phyloP scores from a whole-genome alignment of 2,888 invertebrate genomes.

The Eupelmus urozonus region DNA sequence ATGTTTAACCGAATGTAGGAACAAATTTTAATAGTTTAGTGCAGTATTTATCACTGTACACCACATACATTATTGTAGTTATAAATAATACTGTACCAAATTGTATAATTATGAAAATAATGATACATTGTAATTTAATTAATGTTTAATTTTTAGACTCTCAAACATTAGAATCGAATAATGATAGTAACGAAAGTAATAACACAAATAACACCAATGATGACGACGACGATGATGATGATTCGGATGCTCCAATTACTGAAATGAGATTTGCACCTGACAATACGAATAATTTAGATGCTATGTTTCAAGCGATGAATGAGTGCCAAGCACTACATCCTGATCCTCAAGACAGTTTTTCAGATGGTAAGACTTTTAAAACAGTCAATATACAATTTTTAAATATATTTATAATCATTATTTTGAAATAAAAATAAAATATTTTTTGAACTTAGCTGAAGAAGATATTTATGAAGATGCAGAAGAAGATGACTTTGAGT shows the following conservation, averaged over 20 bases:
- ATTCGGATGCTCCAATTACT: conserved; percentile 81
- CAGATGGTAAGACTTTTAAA: conserved; percentile 73
- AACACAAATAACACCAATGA: conserved; percentile 56
- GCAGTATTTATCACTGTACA: conserved; percentile 11
- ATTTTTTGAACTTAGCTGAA: too few species aligned
- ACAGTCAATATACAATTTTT: not conserved
- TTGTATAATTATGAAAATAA: not conserved
- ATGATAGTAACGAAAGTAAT: conserved; percentile 47
- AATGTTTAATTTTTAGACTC: conserved; percentile 35
- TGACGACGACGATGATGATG: conserved; percentile 78
- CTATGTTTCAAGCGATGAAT: conserved; percentile 86
- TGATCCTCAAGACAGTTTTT: conserved; percentile 83
- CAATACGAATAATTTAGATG: conserved; percentile 81
- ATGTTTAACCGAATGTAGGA: conserved; percentile 50
- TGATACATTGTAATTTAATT: not conserved
- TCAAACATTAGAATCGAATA: conserved; percentile 36
- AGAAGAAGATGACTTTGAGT: conserved; percentile 76
- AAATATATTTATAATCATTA: not conserved
- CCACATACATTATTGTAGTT: too few species aligned
- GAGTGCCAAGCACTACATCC: conserved; percentile 90
- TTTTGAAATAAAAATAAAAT: not conserved
- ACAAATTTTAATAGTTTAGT: not conserved
- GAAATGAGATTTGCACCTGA: conserved; percentile 87
- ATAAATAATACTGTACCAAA: not conserved
- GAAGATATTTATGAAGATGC: conserved; percentile 79